These are phyloP conservation scores for Psophia crepitans DNA, from an alignment of 2,113 vertebrate species.

Conservation along the genomic window DNA sequence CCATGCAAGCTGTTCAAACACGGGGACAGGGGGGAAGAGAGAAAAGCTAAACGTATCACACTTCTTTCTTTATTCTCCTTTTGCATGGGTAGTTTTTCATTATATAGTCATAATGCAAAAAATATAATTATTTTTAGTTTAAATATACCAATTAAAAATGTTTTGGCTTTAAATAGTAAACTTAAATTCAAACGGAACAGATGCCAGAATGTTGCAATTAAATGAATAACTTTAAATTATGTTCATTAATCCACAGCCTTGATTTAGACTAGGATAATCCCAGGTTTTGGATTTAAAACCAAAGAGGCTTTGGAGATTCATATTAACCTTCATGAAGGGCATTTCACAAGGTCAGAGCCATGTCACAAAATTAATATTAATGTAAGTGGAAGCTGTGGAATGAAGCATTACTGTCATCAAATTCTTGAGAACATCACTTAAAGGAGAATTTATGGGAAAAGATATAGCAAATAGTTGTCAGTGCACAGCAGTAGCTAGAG, in stretches of 20 bases:
- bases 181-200: background rate
- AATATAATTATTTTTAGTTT: background rate
- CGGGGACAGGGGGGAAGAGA: background rate
- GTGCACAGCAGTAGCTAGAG: background rate
- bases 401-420: background rate
- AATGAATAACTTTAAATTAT: conserved; percentile 59
- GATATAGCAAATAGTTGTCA: background rate
- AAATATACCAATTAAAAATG: background rate
- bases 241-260: conserved; percentile 58
- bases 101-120: background rate
- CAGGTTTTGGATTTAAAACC: conserved; percentile 59
- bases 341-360: conserved; percentile 1
- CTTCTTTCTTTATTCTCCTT: background rate
- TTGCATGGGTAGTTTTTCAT: background rate
- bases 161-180: background rate
- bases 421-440: background rate
- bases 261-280: conserved; percentile 59
- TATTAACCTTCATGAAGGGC: conserved; percentile 59
- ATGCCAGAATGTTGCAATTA: conserved; percentile 49
- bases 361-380: conserved; percentile 11
- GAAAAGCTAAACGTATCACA: background rate
- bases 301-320: conserved; percentile 59
- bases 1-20: background rate
- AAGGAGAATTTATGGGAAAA: background rate
- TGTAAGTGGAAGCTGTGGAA: background rate